These are phyloP conservation scores for Cervus canadensis DNA, from an alignment of 2,113 vertebrate species.

Conservation along the genomic window DNA sequence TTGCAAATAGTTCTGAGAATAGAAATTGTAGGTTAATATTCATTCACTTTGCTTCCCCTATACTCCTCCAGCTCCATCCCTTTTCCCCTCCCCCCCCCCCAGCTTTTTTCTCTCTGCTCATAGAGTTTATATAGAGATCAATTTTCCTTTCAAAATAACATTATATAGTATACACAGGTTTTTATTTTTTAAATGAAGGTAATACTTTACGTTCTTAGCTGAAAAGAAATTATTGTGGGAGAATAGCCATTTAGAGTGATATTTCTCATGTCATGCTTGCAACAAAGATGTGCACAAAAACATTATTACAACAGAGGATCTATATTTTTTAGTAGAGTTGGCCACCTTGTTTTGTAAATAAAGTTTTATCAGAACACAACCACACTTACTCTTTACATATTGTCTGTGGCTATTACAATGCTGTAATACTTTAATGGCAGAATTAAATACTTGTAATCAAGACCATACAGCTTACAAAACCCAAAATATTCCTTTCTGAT, in stretches of 20 bases:
- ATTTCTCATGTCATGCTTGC: neutral
- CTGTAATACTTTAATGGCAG: neutral
- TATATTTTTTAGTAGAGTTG: neutral
- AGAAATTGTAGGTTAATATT: neutral
- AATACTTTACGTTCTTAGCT: neutral
- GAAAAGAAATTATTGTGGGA: neutral
- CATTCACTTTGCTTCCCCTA: neutral
- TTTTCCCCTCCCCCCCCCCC: neutral
- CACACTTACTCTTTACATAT: neutral
- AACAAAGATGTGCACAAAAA: neutral
- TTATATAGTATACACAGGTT: neutral
- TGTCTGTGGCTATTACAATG: neutral
- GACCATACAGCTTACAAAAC: neutral
- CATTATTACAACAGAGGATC: neutral
- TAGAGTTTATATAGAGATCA: neutral
- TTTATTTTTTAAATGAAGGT: neutral
- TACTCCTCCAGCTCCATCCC: neutral
- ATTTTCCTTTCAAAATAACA: conserved; percentile 11
- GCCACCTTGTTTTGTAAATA: conserved; percentile 3
- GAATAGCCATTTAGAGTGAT: neutral
- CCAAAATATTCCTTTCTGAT: neutral
- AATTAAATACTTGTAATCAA: neutral
- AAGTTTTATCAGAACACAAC: neutral
- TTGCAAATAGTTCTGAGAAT: neutral
- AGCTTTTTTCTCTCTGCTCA: neutral